A percentile compares a stretch with the other conserved stretches of the same genome.
Evolutionary conservation across 2,113 vertebrate species (phyloP).

Genomic region (Oreochromis tanganicae): DNA sequence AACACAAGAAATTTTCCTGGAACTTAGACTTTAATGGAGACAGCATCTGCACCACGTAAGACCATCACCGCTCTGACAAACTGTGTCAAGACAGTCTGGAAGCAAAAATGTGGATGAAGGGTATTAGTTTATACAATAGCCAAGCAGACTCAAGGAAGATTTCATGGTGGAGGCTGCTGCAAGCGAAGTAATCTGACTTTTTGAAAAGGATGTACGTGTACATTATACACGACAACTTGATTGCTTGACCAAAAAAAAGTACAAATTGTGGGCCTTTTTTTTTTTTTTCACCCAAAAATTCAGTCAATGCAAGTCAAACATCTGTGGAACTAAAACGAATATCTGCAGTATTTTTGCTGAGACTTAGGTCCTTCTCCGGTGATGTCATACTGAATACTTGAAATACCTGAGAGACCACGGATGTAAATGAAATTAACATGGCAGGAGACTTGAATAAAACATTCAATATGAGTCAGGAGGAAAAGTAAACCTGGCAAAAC

Average conservation of each 20-base stretch:
- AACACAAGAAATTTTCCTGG: neutral
- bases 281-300: neutral
- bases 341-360: neutral
- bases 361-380: neutral
- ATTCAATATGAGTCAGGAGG: neutral
- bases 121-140: constrained; percentile 21
- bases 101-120: constrained; percentile 29
- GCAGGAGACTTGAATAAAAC: neutral
- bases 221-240: neutral
- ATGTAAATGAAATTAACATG: neutral
- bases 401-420: neutral
- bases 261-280: neutral
- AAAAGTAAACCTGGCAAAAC: neutral
- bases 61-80: neutral
- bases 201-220: neutral
- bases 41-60: neutral
- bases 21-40: neutral
- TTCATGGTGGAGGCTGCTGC: neutral
- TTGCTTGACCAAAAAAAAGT: neutral
- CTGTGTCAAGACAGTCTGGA: constrained; percentile 3
- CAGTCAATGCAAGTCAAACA: neutral
- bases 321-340: neutral
- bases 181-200: constrained; percentile 8
- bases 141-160: neutral
- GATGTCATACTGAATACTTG: neutral